Base-by-base conservation (phyloP, 2,797 vertebrate species). In the Sciurus carolinensis region DNA sequence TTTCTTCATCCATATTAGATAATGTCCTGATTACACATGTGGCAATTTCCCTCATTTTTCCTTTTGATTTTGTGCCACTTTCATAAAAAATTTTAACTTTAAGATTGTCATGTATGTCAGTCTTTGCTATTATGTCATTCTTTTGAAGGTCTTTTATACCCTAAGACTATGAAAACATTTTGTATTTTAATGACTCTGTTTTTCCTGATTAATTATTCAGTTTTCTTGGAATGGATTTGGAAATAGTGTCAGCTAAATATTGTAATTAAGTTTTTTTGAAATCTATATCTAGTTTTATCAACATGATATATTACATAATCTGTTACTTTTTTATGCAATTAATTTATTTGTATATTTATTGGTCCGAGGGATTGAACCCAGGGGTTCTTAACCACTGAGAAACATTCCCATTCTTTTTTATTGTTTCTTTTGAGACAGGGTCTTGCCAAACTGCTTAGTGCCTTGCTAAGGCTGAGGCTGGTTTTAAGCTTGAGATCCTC, bases 51-150 rank as follows among this genome's bases (percentile, higher is more conserved):
- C 22, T 8, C 33, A 39, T 50, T 87, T 80, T 89, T n/a, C n/a
- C 62, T 92, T 93, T 95, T 10, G 15, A 36, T 36, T 91, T 73
- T 95, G 26, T 93, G 50, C 76, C 5, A 93, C 71, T 93, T 80
- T 18, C 30, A 91, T 87, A 20, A 96, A 8, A 96, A 87, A 20
- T 79, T 62, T 79, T 52, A 73, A 77, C 6, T 81, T 92, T 92
- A 81, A 88, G 59, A 44, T 83, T 92, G 36, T 30, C 75, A 72
- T 50, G 3, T 76, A 54, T 89, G 22, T 64, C 42, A 82, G 5
- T 90, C 76, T 92, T 87, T 67, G 47, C 36, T 36, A 17, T 50
- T 72, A 87, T 80, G 50, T 30, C 39, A 30, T 90, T 33, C 39
- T 93, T 87, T 44, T 26, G 39, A 89, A 92, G 22, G 17, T 80